Conservation (phyloP, 2,113 vertebrate species). For the Copsychus sechellarum region DNA sequence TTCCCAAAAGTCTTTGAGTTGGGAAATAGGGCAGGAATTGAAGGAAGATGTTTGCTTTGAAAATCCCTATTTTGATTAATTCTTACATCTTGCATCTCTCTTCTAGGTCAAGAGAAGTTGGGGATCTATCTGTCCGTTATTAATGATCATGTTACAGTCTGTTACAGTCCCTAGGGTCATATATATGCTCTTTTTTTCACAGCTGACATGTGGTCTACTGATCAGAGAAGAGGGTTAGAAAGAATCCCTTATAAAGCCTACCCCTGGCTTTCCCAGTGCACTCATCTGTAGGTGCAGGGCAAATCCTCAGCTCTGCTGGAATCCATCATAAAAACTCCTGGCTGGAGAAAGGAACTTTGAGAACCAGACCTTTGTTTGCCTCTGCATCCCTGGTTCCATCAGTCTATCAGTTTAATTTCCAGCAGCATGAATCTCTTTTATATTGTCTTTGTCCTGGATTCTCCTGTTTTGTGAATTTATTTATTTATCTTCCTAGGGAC, state of each 20-base stretch:
- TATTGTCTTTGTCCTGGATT: neutral
- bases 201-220: neutral
- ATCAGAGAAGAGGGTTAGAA: neutral
- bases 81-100: neutral
- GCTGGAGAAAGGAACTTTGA: neutral
- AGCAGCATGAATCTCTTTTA: neutral
- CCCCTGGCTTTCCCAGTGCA: neutral
- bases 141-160: neutral
- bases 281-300: neutral
- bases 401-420: neutral
- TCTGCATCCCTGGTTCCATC: neutral
- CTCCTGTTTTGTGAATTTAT: neutral
- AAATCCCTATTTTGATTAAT: neutral
- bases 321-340: neutral
- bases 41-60: neutral
- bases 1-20: neutral
- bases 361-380: neutral
- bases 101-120: neutral
- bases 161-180: neutral
- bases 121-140: neutral
- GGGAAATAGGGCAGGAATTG: neutral
- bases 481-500: conserved; percentile 79
- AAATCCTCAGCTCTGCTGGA: neutral
- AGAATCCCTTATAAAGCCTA: neutral
- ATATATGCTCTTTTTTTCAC: neutral